Base-by-base conservation (phyloP, 2,888 invertebrate genomes). In the Eupithecia subumbrata region DNA sequence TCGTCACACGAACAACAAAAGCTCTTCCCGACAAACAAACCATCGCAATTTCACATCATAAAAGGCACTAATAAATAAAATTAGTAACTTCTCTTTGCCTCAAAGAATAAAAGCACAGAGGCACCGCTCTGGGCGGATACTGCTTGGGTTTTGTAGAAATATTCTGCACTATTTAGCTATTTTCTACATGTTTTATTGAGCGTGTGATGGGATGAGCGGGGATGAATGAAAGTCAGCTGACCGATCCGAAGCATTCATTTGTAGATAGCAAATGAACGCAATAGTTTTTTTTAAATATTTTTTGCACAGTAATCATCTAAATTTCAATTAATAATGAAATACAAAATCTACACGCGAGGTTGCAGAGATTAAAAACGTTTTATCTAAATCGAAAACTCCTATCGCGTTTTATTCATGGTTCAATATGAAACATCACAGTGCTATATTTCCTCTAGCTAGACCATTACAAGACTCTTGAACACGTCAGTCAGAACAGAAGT, bases 41-140 rank as follows among this genome's bases (percentile, higher is more conserved):
- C 90, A 88, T 89, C 88, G 89, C 91, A 91, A 91, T 91, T 89
- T 90, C 88, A 90, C 89, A 86, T 82, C 83, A 87, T 90, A 92
- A 93, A 91, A 89, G 87, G 84, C 71, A 86, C 87, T 90, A 93
- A 94, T 94, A 94, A 94, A 94, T 94, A 91, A 94, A 93, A 93
- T 93, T 92, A 90, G 90, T 88, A 86, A 86, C 89, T 86, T 84
- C 80, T 81, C 77, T 82, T 79, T 85, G 87, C 88, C 86, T n/a
- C 43, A 68, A 40, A 22, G 68, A 40, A 67, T 37, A 84, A 85
- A 71, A 48, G 43, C 73, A 85, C 86, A 87, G 83, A 88, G 86
- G 86, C 69, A 83, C 90, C 90, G 89, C 84, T 81, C 77, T 76
- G 83, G 89, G 90, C 89, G 89, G 88, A 68, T 22, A 43, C 68